Percentiles rank a stretch among this genome's conserved stretches.
Evolutionary conservation across 2,797 vertebrate species (phyloP).

Genomic region (Falco peregrinus): DNA sequence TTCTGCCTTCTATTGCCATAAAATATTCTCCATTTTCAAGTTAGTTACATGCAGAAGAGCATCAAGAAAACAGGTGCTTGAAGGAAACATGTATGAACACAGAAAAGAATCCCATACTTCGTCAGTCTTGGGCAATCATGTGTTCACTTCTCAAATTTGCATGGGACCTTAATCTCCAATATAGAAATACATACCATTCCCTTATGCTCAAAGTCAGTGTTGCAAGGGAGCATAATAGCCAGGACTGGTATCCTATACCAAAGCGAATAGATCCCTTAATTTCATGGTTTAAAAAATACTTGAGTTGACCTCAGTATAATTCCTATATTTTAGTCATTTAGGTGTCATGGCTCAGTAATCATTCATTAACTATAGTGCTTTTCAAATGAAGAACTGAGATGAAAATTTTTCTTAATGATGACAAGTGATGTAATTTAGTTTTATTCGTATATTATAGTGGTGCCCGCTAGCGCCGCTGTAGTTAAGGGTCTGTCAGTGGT

Average conservation of each 20-base stretch:
- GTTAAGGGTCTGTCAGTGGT: conserved; percentile 70
- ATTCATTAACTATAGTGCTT: conserved; percentile 81
- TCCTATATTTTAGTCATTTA: conserved; percentile 81
- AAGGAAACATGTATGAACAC: not conserved
- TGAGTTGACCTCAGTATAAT: conserved; percentile 79
- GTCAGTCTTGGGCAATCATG: not conserved
- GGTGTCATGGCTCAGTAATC: conserved; percentile 80
- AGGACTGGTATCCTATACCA: conserved; percentile 29
- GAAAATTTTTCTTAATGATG: conserved; percentile 81
- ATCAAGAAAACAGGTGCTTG: not conserved
- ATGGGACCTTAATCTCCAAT: not conserved
- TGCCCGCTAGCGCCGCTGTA: conserved; percentile 68
- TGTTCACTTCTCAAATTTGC: conserved; percentile 32
- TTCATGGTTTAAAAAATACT: conserved; percentile 80
- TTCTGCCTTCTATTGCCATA: not conserved
- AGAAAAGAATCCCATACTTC: not conserved
- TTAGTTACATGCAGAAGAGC: not conserved
- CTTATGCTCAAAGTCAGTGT: conserved; percentile 40
- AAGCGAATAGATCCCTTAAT: conserved; percentile 66
- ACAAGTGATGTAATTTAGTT: conserved; percentile 81
- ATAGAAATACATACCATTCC: not conserved
- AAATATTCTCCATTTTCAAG: not conserved
- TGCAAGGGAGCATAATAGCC: conserved; percentile 32
- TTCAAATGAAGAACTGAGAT: conserved; percentile 78
- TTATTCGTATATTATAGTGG: conserved; percentile 71